Evolutionary conservation across 2,888 invertebrate genomes (phyloP).

Genomic region (Brenthis hecate): DNA sequence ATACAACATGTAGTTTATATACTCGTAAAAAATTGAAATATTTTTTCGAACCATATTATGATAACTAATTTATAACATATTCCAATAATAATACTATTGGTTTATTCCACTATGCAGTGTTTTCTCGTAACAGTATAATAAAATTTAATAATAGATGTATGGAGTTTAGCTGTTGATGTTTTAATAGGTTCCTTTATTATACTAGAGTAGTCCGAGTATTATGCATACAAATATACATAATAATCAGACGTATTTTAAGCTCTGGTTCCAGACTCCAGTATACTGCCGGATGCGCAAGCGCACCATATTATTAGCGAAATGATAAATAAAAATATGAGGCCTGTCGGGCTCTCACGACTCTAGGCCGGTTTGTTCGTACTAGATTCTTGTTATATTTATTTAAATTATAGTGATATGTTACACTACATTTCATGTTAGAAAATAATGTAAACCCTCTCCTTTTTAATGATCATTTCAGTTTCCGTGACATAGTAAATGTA

Average conservation of each 20-base stretch:
- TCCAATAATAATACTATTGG: too few relatives aligned
- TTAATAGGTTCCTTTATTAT: not conserved
- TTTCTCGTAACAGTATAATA: too few relatives aligned
- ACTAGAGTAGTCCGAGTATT: constrained; percentile 7
- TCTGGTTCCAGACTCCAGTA: constrained; percentile 8
- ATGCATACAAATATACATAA: constrained; percentile 20
- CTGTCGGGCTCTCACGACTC: constrained; percentile 34
- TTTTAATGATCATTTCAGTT: too few relatives aligned
- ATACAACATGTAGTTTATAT: too few relatives aligned
- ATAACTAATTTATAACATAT: too few relatives aligned
- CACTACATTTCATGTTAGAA: not conserved
- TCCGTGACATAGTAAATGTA: too few relatives aligned
- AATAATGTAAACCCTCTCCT: not conserved
- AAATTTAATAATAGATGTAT: too few relatives aligned
- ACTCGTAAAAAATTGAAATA: too few relatives aligned
- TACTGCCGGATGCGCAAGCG: constrained; percentile 49
- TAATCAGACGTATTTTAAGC: constrained; percentile 17
- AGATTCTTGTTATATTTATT: constrained; percentile 16
- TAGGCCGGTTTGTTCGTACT: constrained; percentile 11
- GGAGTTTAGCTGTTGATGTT: too few relatives aligned
- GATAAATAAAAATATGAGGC: constrained; percentile 48
- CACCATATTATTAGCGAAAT: constrained; percentile 59
- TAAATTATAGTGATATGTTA: constrained; percentile 16
- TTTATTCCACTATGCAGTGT: too few relatives aligned
- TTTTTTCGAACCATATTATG: too few relatives aligned